These are phyloP conservation scores for Perognathus longimembris DNA, from an alignment of 2,113 vertebrate genomes.

Conservation along the genomic window DNA sequence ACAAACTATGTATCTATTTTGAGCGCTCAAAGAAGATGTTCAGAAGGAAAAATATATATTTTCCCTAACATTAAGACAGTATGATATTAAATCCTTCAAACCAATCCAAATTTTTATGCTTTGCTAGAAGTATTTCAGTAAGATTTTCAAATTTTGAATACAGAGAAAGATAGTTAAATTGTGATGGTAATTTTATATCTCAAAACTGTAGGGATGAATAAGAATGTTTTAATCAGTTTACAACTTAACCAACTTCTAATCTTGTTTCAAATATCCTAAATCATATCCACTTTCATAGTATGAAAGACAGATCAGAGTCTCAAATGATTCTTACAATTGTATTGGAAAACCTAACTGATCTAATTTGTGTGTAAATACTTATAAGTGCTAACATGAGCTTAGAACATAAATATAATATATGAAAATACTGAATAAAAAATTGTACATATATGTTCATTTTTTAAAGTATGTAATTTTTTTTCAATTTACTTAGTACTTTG, in stretches of 20 bases:
- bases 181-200: conserved; percentile 5
- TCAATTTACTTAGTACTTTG: not conserved
- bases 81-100: not conserved
- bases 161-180: not conserved
- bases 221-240: conserved; percentile 48
- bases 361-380: conserved; percentile 70
- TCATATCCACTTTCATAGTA: not conserved
- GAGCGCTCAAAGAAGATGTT: not conserved
- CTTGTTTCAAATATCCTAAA: conserved; percentile 15
- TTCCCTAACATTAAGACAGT: not conserved
- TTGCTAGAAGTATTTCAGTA: not conserved
- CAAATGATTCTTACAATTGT: conserved; percentile 27
- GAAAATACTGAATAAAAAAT: conserved; percentile 41
- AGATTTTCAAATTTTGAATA: conserved; percentile 16
- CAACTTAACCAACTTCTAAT: conserved; percentile 33
- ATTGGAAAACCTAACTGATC: conserved; percentile 52
- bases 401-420: not conserved
- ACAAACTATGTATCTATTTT: not conserved
- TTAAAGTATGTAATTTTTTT: not conserved
- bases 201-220: not conserved
- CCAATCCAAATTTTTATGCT: not conserved
- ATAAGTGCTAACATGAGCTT: conserved; percentile 42
- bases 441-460: not conserved
- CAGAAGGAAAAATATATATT: not conserved
- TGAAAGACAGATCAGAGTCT: conserved; percentile 8